Base-by-base conservation (phyloP, 2,888 invertebrate genomes). In the Torymus auratus region DNA sequence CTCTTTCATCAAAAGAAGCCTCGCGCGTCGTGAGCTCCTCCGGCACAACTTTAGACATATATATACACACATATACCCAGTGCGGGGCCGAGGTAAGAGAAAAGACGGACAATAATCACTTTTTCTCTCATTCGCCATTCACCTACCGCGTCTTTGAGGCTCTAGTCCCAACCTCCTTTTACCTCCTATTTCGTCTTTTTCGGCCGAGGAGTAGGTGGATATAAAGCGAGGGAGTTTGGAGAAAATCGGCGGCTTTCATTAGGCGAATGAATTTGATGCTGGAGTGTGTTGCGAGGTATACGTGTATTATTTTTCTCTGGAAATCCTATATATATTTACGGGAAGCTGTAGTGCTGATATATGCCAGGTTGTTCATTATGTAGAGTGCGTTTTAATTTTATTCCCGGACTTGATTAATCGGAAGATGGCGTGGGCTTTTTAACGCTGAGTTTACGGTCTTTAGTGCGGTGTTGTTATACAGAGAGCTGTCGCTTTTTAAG, bases 1-100 rank as follows among this genome's bases (percentile, higher is more conserved):
- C 71, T 58, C 64, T 78, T 78, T 78, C 71, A 78, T 78, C 58
- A 71, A 71, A 78, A 71, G 78, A 78, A 78, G 58, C 78, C 71
- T 17, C 55, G 14, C 50, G 15, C 56, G 10, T 41, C 60, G 23
- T 15, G 12, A 7, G n/a, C 15, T 64, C 28, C 52, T 60, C 12
- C 60, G 50, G 20, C 11, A 56, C 67, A 67, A 13, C 41, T 41
- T 7, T 41, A 41, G 5, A 41, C 41, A 28, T 28, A 28, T 28
- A 28, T 28, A 28, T 28, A 28, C 28, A 28, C 28, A 28, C 5
- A 2, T 28, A 28, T 4, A 28, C 28, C 3, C 3, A 28, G 20
- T 52, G 71, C 2, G 20, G 20, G 17, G 17, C 50, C n/a, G 74
- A 23, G 56, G 56, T 13, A 15, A 53, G 23, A 60, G 17, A 67